Conservation (phyloP, 2,797 vertebrate genomes). For the Iguana delicatissima region DNA sequence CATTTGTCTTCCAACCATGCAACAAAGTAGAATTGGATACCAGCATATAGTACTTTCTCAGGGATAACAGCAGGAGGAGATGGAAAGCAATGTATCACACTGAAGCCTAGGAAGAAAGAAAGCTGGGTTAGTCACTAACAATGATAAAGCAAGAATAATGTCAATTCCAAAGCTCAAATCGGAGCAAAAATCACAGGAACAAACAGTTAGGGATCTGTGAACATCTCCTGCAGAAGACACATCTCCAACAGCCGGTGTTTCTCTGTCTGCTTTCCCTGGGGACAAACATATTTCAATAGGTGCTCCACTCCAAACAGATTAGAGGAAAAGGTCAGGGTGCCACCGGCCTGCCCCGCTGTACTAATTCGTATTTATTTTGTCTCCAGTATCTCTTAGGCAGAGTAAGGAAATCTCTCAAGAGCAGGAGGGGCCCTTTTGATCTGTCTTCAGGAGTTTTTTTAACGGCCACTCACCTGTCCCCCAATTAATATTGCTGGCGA, state of each 20-base stretch:
- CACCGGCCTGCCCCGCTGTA: slow-evolving; percentile 36
- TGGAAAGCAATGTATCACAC: neutral
- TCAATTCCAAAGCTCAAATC: slow-evolving; percentile 29
- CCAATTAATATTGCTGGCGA: neutral
- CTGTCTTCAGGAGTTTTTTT: neutral
- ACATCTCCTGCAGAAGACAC: slow-evolving; percentile 47
- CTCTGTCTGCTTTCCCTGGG: slow-evolving; percentile 48
- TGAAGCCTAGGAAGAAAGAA: neutral
- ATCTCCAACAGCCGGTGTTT: slow-evolving; percentile 38
- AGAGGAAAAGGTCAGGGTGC: slow-evolving; percentile 71
- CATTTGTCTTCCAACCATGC: slow-evolving; percentile 72
- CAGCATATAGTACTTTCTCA: slow-evolving; percentile 53
- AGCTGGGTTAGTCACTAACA: neutral
- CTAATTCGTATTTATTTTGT: slow-evolving; percentile 67
- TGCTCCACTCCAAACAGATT: slow-evolving; percentile 67
- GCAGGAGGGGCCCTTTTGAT: slow-evolving; percentile 54
- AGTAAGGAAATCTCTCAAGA: slow-evolving; percentile 38
- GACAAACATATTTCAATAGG: slow-evolving; percentile 59
- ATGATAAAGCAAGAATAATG: neutral
- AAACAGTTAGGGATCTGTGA: slow-evolving; percentile 29
- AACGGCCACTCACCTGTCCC: neutral
- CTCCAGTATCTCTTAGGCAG: slow-evolving; percentile 42
- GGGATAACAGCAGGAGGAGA: neutral
- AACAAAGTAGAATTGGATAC: slow-evolving; percentile 44
- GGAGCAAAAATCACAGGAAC: slow-evolving; percentile 17